Conservation (phyloP, 1,140 invertebrate species). For the Neomicropteryx cornuta region DNA sequence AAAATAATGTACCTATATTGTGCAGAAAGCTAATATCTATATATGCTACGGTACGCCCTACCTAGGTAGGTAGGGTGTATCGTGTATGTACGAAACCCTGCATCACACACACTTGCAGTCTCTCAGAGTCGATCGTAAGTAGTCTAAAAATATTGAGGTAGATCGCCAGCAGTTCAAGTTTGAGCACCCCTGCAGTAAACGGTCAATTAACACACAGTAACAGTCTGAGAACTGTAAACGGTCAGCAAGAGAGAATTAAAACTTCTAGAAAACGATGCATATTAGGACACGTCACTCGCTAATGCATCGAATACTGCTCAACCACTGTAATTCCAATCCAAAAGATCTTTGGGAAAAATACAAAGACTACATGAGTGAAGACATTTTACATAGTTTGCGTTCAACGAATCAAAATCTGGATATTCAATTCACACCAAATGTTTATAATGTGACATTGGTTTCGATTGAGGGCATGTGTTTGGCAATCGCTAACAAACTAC, state of each 20-base stretch:
- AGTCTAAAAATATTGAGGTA: too few species aligned
- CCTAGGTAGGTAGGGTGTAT: too few species aligned
- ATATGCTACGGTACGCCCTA: too few species aligned
- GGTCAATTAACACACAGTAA: too few species aligned
- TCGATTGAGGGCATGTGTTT: slow-evolving; percentile 18
- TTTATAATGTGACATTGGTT: slow-evolving; percentile 19
- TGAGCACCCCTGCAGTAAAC: too few species aligned
- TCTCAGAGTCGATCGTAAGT: too few species aligned
- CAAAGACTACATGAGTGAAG: slow-evolving; percentile 21
- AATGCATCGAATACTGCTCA: slow-evolving; percentile 24
- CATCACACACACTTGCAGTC: too few species aligned
- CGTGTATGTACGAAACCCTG: too few species aligned
- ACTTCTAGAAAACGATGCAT: slow-evolving; percentile 18
- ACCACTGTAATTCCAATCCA: slow-evolving; percentile 17
- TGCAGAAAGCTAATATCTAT: too few species aligned
- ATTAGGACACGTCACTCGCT: slow-evolving; percentile 30
- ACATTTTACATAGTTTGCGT: slow-evolving; percentile 18
- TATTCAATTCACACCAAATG: slow-evolving; percentile 18
- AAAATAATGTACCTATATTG: too few species aligned
- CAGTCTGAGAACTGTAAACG: too few species aligned
- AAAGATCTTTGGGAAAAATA: slow-evolving; percentile 23
- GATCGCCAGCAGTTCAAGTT: too few species aligned
- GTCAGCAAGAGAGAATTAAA: slow-evolving; percentile 14
- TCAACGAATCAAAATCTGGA: slow-evolving; percentile 11
- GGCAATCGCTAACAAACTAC: slow-evolving; percentile 15